Percentiles rank a stretch among this genome's conserved stretches.
phyloP scores from a whole-genome alignment of 2,113 vertebrate species.

The Dromiciops gliroides region DNA sequence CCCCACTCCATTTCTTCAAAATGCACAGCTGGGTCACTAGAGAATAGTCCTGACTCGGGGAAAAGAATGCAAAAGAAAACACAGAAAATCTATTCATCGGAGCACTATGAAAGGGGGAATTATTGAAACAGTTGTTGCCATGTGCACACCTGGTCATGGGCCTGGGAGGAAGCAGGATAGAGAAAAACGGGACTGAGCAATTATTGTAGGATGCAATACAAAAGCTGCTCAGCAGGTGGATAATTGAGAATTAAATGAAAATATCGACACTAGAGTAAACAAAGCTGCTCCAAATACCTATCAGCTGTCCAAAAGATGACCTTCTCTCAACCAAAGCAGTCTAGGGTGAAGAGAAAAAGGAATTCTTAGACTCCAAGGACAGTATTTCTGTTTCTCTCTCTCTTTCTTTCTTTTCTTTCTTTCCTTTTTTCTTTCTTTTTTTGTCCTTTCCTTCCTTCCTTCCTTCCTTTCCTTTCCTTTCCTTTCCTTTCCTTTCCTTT shows the following conservation, averaged over 20 bases:
- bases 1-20: constrained; percentile 72
- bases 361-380: not conserved
- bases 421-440: no score
- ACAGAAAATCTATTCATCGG: constrained; percentile 62
- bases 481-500: no score
- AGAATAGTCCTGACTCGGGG: constrained; percentile 48
- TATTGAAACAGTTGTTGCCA: constrained; percentile 24
- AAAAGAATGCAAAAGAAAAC: constrained; percentile 70
- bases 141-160: not conserved
- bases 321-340: not conserved
- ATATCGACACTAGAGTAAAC: not conserved
- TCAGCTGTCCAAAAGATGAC: not conserved
- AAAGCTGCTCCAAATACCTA: not conserved
- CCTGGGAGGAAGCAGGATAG: not conserved
- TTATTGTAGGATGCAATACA: not conserved
- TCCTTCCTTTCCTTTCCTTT: no score
- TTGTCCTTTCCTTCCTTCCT: no score
- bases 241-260: not conserved
- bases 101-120: constrained; percentile 52
- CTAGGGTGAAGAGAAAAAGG: not conserved
- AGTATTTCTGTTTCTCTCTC: not conserved
- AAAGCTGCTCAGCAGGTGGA: not conserved
- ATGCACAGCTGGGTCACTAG: constrained; percentile 69
- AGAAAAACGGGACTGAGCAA: not conserved
- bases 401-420: no score